These are phyloP conservation scores for Phragmatobia fuliginosa DNA, from an alignment of 2,888 invertebrate genomes.

Conservation along the genomic window DNA sequence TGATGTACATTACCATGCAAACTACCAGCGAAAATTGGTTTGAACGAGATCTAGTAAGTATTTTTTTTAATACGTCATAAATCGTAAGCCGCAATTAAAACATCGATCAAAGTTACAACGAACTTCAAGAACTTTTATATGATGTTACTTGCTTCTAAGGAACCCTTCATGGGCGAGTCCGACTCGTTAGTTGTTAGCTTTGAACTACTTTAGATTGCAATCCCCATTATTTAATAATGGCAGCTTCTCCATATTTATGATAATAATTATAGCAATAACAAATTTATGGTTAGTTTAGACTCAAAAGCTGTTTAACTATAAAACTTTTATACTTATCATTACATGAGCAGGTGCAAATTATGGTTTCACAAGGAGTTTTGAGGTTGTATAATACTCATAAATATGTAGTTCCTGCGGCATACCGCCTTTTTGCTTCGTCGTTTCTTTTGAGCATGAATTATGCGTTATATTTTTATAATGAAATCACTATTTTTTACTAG, in stretches of 20 bases:
- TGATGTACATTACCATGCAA: too few relatives aligned
- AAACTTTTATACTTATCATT: constrained; percentile 6
- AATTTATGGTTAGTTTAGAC: not conserved
- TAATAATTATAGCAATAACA: not conserved
- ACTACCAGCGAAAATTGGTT: too few relatives aligned
- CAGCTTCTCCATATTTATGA: not conserved
- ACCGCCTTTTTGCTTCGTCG: not conserved
- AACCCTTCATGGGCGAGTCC: too few relatives aligned
- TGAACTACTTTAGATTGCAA: not conserved
- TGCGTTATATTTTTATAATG: not conserved
- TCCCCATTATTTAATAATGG: not conserved
- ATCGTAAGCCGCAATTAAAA: too few relatives aligned
- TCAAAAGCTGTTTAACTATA: not conserved
- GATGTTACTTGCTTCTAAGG: too few relatives aligned
- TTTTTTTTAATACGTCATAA: too few relatives aligned
- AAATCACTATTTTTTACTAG: too few relatives aligned
- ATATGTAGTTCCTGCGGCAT: not conserved
- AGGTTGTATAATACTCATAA: constrained; percentile 10
- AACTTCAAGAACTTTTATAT: too few relatives aligned
- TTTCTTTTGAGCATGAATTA: not conserved
- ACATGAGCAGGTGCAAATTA: constrained; percentile 2
- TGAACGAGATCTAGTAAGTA: too few relatives aligned
- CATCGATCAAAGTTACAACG: too few relatives aligned
- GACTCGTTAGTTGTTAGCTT: too few relatives aligned
- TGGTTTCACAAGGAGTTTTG: not conserved